Conservation (phyloP, 2,797 vertebrate species). For the Sebastes goodei region DNA sequence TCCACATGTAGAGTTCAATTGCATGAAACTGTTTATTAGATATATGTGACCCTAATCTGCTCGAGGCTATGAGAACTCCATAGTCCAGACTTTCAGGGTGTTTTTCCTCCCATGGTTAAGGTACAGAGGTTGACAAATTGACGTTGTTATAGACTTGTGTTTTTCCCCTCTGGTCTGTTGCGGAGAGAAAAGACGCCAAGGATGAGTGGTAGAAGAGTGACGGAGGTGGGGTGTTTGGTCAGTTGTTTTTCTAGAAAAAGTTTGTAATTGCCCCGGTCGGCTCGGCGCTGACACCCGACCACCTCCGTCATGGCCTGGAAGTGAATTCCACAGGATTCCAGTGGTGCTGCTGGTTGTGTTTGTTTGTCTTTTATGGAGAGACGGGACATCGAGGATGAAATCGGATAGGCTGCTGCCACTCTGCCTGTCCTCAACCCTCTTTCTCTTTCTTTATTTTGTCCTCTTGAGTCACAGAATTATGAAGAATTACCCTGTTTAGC, state of each 20-base stretch:
- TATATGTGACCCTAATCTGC: constrained; percentile 29
- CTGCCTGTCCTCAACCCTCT: constrained; percentile 1
- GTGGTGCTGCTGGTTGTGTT: constrained; percentile 62
- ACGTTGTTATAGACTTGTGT: constrained; percentile 40
- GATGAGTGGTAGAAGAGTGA: constrained; percentile 36
- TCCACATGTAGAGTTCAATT: neutral
- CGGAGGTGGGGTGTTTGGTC: constrained; percentile 30
- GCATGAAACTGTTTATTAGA: constrained; percentile 16
- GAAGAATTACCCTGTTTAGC: constrained; percentile 62
- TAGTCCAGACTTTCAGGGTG: constrained; percentile 14
- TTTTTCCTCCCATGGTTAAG: constrained; percentile 30
- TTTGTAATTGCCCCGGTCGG: constrained; percentile 30
- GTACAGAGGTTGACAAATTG: constrained; percentile 45
- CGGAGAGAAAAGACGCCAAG: constrained; percentile 10
- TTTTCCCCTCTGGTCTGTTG: constrained; percentile 35
- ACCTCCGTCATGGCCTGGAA: constrained; percentile 51
- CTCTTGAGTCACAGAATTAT: constrained; percentile 47
- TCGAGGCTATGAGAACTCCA: constrained; percentile 35
- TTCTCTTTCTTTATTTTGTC: neutral
- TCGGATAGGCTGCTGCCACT: constrained; percentile 47
- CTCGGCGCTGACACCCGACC: constrained; percentile 36
- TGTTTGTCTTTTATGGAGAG: constrained; percentile 73
- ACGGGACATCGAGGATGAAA: constrained; percentile 50
- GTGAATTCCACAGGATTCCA: constrained; percentile 61
- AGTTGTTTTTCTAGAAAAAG: constrained; percentile 23